Evolutionary conservation across 2,888 invertebrate genomes (phyloP), one percentile per base, ranked within the genome.

Genomic region (Electrophaes corylata): DNA sequence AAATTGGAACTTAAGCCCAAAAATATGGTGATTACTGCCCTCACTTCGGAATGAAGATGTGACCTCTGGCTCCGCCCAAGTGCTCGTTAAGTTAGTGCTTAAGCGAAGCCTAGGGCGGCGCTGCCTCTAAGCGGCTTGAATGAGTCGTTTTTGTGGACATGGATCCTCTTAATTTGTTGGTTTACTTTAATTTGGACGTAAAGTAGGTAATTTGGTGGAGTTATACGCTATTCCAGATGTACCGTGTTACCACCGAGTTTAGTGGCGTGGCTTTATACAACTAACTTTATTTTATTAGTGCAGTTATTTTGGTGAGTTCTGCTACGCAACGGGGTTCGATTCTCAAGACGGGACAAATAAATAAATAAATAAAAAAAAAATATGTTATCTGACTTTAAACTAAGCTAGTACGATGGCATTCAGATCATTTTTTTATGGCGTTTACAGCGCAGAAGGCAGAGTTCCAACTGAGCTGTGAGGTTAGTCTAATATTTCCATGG

Each of bases 41-140:
- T 33, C 18, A 40, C 41, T 23, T 26, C 14, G 35, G 43, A 47
- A 56, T 51, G 31, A 55, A 55, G 60, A 43, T 50, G 55, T 44
- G 50, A 35, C 50, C 54, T 43, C 35, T 5, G 26, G 37, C 14
- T 19, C 33, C 23, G 23, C 14, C 6, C 29, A 26, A 46, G 53
- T 50, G 54, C 29, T 55, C 50, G 51, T 55, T 51, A 55, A 43
- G 46, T 33, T 50, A 55, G 54, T 47, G 41, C 54, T 51, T 55
- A 50, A 54, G 41, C 54, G 45, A 35, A 40, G 29, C 39, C 49
- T 44, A 48, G 49, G 44, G 37, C 37, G 19, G 20, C 41, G 35
- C 39, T 31, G n/a, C 55, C 47, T 39, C 55, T 48, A 19, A 47
- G 41, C 37, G 50, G 37, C 31, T 44, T 37, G 50, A 54, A 47